A percentile compares a stretch with the other conserved stretches of the same genome.
Evolutionary conservation across 2,888 invertebrate species (phyloP).

Genomic region (Harmothoe impar): DNA sequence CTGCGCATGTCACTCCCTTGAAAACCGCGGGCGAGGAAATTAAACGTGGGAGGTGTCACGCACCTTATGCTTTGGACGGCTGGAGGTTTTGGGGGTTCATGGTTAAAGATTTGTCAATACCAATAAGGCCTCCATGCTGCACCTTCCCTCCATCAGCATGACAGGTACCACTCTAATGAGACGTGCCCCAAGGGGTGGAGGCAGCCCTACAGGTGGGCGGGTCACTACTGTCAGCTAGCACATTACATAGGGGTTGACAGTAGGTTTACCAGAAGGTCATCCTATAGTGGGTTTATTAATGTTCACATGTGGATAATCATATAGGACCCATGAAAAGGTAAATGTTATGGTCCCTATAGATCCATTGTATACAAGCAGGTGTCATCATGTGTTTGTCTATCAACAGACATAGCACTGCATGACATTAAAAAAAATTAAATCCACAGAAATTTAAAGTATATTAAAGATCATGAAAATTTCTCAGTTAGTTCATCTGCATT

Average conservation of each 20-base stretch:
- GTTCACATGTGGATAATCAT: no score
- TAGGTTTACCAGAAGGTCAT: no score
- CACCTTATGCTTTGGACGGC: neutral
- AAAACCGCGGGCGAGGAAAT: neutral
- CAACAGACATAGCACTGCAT: no score
- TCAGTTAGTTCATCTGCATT: no score
- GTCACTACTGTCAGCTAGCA: neutral
- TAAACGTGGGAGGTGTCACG: neutral
- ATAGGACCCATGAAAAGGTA: no score
- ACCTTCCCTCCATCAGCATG: neutral
- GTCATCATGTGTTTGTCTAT: no score
- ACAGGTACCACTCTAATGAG: neutral
- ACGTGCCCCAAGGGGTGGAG: neutral
- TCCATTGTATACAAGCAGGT: no score
- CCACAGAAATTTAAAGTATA: no score
- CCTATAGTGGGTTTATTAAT: no score
- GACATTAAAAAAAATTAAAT: no score
- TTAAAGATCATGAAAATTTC: no score
- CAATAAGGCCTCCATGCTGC: neutral
- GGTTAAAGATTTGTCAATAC: constrained; percentile 25
- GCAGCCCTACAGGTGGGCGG: neutral
- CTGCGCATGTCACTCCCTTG: neutral
- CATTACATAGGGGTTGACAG: neutral
- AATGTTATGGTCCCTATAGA: no score
- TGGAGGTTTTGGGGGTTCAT: neutral